Conservation (phyloP, 2,888 invertebrate genomes). For the Graphium colonna region DNA sequence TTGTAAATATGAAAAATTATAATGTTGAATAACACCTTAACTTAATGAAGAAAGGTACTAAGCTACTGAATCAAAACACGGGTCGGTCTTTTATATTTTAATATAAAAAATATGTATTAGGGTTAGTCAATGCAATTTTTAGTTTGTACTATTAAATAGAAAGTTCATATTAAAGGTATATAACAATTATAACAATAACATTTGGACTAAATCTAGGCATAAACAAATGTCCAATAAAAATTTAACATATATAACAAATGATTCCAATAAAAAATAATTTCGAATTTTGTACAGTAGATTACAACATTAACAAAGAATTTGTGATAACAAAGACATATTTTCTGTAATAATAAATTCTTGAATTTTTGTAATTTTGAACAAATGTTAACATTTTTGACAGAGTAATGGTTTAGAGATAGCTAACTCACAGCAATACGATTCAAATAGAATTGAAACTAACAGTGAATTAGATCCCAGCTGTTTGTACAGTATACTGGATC, state of each 20-base stretch:
- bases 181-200: constrained; percentile 18
- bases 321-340: constrained; percentile 2
- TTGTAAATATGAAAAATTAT: not conserved
- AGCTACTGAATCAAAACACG: constrained; percentile 78
- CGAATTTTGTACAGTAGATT: constrained; percentile 5
- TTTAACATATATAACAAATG: not conserved
- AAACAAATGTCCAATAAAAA: constrained; percentile 11
- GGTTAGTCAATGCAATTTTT: constrained; percentile 60
- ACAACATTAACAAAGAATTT: constrained; percentile 13
- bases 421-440: constrained; percentile 57
- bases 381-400: constrained; percentile 7
- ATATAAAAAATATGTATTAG: constrained; percentile 63
- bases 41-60: constrained; percentile 59
- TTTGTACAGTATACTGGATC: constrained; percentile 49
- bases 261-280: constrained; percentile 9
- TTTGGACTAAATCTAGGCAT: constrained; percentile 8
- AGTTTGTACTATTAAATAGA: constrained; percentile 36
- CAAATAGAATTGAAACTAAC: constrained; percentile 56
- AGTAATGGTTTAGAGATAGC: constrained; percentile 33
- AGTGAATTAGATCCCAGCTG: constrained; percentile 51
- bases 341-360: constrained; percentile 4
- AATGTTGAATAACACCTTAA: constrained; percentile 6
- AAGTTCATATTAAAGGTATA: constrained; percentile 19
- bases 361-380: not conserved
- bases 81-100: constrained; percentile 74